Evolutionary conservation across 1,140 invertebrate genomes (phyloP).

Genomic region (Drosophila prosaltans): DNA sequence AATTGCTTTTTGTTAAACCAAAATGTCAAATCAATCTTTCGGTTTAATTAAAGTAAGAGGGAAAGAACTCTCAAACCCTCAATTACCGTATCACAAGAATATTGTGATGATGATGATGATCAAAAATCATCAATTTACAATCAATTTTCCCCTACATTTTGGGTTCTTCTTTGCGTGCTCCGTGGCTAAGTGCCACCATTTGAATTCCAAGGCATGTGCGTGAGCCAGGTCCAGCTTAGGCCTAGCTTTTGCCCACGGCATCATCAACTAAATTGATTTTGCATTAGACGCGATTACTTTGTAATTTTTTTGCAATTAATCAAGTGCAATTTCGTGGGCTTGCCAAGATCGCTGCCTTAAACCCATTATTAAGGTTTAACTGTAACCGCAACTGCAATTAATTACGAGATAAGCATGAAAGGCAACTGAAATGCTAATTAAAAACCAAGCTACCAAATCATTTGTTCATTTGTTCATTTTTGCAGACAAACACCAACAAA

Average conservation of each 20-base stretch:
- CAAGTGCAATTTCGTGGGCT: slow-evolving; percentile 65
- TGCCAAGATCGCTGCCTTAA: slow-evolving; percentile 47
- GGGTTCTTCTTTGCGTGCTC: slow-evolving; percentile 37
- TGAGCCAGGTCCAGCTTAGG: slow-evolving; percentile 27
- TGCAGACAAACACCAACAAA: slow-evolving; percentile 32
- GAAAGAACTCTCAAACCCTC: not conserved
- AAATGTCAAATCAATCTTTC: not conserved
- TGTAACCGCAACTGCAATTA: slow-evolving; percentile 72
- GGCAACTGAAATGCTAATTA: slow-evolving; percentile 70
- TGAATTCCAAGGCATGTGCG: slow-evolving; percentile 59
- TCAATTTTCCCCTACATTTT: slow-evolving; percentile 29
- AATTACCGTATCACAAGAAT: slow-evolving; percentile 49
- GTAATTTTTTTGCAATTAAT: slow-evolving; percentile 68
- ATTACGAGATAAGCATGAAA: slow-evolving; percentile 72
- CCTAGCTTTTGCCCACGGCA: slow-evolving; percentile 2
- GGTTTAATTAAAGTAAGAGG: not conserved
- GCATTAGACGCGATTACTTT: slow-evolving; percentile 52
- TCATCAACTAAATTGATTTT: slow-evolving; percentile 70
- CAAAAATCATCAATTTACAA: slow-evolving; percentile 25
- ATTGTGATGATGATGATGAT: slow-evolving; percentile 40
- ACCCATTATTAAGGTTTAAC: slow-evolving; percentile 75
- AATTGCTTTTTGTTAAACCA: slow-evolving; percentile 36
- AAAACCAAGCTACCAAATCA: slow-evolving; percentile 70
- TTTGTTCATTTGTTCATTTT: slow-evolving; percentile 30
- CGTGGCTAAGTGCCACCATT: slow-evolving; percentile 52